Conservation (phyloP, 2,113 vertebrate species). For the Hyla sarda region DNA sequence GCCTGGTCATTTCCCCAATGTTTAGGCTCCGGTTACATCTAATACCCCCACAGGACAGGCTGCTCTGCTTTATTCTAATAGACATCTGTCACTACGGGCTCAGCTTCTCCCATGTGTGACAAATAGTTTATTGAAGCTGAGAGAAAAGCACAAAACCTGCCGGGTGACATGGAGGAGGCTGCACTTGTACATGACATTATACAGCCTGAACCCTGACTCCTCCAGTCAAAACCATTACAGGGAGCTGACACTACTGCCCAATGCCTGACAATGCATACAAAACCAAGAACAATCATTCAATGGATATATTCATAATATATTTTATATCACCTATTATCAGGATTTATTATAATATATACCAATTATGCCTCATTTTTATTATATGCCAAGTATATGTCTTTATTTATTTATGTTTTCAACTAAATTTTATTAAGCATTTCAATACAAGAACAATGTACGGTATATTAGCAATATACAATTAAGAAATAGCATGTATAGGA, state of each 20-base stretch:
- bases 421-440: too few species aligned
- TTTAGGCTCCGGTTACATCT: constrained; percentile 66
- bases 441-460: too few species aligned
- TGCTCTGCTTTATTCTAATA: constrained; percentile 63
- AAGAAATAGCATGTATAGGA: too few species aligned
- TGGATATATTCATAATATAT: too few species aligned
- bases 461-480: too few species aligned
- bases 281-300: not conserved
- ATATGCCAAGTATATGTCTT: too few species aligned
- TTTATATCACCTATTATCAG: too few species aligned
- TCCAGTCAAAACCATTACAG: constrained; percentile 19
- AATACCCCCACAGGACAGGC: constrained; percentile 60
- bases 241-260: not conserved
- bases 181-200: constrained; percentile 4
- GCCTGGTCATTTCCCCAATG: constrained; percentile 61
- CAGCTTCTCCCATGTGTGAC: constrained; percentile 66
- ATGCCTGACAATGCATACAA: not conserved
- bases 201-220: not conserved
- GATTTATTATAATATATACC: too few species aligned
- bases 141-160: constrained; percentile 40
- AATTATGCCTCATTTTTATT: too few species aligned
- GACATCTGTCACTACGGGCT: constrained; percentile 68
- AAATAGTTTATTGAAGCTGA: constrained; percentile 56
- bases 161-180: not conserved
- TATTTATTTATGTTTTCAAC: too few species aligned